A percentile compares a stretch with the other conserved stretches of the same genome.
Conservation (phyloP, 2,888 invertebrate species). For the Andrena minutula region DNA sequence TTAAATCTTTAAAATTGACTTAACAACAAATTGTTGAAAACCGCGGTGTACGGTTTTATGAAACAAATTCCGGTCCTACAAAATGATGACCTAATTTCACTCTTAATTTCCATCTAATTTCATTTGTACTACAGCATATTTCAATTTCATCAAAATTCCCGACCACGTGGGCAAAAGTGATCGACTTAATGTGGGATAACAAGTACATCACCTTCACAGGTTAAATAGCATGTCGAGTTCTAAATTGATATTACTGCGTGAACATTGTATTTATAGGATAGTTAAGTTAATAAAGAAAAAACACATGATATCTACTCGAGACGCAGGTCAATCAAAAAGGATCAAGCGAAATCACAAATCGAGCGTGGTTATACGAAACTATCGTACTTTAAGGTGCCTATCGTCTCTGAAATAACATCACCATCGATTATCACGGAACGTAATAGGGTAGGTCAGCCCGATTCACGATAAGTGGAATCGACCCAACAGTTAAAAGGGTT, state of each 20-base stretch:
- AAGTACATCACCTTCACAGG: no score
- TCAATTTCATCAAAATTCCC: no score
- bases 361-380: conserved; percentile 31
- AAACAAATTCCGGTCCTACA: no score
- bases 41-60: no score
- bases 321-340: conserved; percentile 14
- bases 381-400: conserved; percentile 59
- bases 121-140: no score
- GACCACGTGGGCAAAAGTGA: no score
- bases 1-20: no score
- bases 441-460: conserved; percentile 69
- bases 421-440: conserved; percentile 68
- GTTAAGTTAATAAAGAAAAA: neutral
- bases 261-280: neutral
- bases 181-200: no score
- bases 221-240: no score
- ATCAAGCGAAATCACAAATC: conserved; percentile 44
- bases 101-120: neutral
- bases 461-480: conserved; percentile 70
- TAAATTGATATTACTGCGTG: neutral
- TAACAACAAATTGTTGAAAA: no score
- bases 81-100: no score
- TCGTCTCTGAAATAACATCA: conserved; percentile 66
- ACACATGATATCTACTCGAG: neutral
- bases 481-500: conserved; percentile 62